These are phyloP conservation scores for Brotula barbata DNA, from an alignment of 2,797 vertebrate genomes.

Conservation along the genomic window DNA sequence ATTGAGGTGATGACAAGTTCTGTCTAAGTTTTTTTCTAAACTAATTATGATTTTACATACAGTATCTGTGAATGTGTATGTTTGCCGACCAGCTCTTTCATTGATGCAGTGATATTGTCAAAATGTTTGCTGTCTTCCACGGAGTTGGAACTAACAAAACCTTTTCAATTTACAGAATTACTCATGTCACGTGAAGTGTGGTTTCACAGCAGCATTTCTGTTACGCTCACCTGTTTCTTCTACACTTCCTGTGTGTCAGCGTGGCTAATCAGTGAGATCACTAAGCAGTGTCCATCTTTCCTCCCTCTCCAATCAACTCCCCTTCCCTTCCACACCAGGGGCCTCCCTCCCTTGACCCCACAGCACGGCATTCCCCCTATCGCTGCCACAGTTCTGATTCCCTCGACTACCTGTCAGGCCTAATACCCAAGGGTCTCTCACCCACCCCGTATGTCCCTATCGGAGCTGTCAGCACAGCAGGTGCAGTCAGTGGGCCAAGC, in stretches of 20 bases:
- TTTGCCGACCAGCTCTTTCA: conserved; percentile 37
- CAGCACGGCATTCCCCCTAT: conserved; percentile 76
- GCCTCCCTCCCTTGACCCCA: conserved; percentile 75
- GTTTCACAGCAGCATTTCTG: conserved; percentile 43
- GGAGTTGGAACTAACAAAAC: conserved; percentile 62
- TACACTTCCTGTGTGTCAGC: conserved; percentile 59
- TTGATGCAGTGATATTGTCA: conserved; percentile 20
- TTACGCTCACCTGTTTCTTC: conserved; percentile 47
- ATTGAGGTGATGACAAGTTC: conserved; percentile 31
- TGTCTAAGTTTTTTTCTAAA: conserved; percentile 37
- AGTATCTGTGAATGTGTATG: conserved; percentile 36
- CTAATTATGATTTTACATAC: conserved; percentile 37
- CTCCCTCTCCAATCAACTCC: conserved; percentile 75
- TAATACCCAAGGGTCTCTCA: conserved; percentile 75
- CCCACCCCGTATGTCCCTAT: conserved; percentile 72
- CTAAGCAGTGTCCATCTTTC: conserved; percentile 80
- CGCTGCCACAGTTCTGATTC: conserved; percentile 78
- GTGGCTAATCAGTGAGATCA: conserved; percentile 64
- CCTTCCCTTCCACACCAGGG: conserved; percentile 78
- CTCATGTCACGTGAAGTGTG: conserved; percentile 34
- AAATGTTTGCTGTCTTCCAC: conserved; percentile 37
- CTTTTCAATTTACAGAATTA: conserved; percentile 63
- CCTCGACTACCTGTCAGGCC: conserved; percentile 78
- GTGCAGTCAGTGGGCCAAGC: conserved; percentile 35
- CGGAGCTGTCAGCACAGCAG: conserved; percentile 53